These are phyloP conservation scores for Sphaerophoria taeniata DNA, from an alignment of 2,888 invertebrate species.

Conservation along the genomic window DNA sequence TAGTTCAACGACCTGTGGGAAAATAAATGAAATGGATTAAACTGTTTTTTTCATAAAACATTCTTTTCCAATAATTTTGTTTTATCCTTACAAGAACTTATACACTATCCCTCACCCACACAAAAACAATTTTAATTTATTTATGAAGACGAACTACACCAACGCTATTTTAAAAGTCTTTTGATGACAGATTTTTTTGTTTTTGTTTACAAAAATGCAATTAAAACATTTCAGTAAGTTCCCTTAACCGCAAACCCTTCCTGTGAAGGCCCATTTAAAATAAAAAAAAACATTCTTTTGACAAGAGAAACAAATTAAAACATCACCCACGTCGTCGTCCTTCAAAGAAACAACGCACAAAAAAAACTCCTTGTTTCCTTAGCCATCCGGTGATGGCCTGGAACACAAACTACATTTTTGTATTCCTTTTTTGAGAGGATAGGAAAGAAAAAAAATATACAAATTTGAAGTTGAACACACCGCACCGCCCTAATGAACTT, in stretches of 20 bases:
- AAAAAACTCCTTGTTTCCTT: constrained; percentile 52
- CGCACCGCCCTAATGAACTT: constrained; percentile 72
- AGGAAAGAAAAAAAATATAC: constrained; percentile 10
- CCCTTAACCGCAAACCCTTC: constrained; percentile 65
- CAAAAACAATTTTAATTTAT: constrained; percentile 37
- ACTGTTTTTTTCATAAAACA: too few species aligned
- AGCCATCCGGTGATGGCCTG: constrained; percentile 44
- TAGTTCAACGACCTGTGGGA: too few species aligned
- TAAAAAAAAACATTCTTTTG: constrained; percentile 41
- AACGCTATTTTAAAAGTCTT: constrained; percentile 49
- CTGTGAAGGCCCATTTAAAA: constrained; percentile 21
- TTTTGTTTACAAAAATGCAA: constrained; percentile 53
- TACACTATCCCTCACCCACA: constrained; percentile 14
- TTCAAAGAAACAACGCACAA: constrained; percentile 38
- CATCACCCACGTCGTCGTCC: constrained; percentile 73
- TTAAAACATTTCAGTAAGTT: constrained; percentile 66
- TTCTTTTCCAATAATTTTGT: not conserved
- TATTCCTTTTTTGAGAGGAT: constrained; percentile 35
- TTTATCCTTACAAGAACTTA: constrained; percentile 6
- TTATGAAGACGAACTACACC: constrained; percentile 39
- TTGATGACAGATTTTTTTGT: constrained; percentile 48
- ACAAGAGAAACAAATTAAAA: constrained; percentile 74
- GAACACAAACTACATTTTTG: constrained; percentile 73
- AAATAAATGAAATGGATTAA: too few species aligned
- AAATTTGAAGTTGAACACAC: constrained; percentile 21